phyloP scores from a whole-genome alignment of 1,140 invertebrate species.

The Gerris buenoi region DNA sequence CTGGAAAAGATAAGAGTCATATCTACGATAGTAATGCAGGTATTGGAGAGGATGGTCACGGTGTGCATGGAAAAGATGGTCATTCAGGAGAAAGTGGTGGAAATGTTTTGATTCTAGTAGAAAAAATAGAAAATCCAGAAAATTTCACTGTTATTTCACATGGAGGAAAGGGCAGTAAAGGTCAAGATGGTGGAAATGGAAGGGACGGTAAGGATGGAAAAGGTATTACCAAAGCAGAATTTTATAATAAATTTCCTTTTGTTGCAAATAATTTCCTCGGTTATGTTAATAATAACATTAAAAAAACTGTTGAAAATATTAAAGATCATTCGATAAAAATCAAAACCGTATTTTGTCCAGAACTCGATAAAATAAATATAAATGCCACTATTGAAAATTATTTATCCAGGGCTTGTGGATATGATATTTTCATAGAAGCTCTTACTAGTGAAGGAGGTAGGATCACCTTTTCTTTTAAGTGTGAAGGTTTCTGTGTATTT shows the following conservation, averaged over 20 bases:
- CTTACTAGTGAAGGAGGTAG: too few species aligned
- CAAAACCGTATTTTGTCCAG: too few species aligned
- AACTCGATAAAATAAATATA: too few species aligned
- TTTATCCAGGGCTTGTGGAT: too few species aligned
- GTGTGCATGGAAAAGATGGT: conserved; percentile 12
- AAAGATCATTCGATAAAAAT: too few species aligned
- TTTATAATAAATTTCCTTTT: neutral
- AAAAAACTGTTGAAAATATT: too few species aligned
- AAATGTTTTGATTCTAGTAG: conserved; percentile 15
- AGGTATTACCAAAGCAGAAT: neutral
- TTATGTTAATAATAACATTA: too few species aligned
- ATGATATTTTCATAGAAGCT: too few species aligned
- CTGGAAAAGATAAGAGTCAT: conserved; percentile 13
- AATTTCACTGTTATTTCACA: conserved; percentile 16
- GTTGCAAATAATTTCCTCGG: too few species aligned
- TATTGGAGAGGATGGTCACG: conserved; percentile 9
- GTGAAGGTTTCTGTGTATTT: too few species aligned
- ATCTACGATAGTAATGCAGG: conserved; percentile 7
- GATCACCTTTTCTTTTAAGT: too few species aligned
- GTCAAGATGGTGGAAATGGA: conserved; percentile 17
- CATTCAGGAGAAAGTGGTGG: conserved; percentile 20
- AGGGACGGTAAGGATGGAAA: conserved; percentile 9
- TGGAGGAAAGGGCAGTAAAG: conserved; percentile 16
- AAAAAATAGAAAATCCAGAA: conserved; percentile 15
- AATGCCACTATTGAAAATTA: too few species aligned